Conservation (phyloP, 2,113 vertebrate genomes). For the Dascyllus trimaculatus region DNA sequence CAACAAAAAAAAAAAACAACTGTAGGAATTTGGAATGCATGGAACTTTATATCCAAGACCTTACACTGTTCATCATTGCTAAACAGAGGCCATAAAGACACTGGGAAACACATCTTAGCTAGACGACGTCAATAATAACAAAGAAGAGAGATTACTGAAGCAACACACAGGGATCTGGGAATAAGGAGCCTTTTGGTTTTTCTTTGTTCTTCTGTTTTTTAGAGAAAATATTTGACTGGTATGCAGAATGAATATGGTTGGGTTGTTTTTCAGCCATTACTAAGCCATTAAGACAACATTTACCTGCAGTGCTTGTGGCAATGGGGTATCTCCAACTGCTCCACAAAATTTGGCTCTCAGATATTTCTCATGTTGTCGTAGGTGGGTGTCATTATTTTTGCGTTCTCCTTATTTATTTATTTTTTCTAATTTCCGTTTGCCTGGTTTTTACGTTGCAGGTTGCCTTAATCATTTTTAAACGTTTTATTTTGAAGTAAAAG, state of each 20-base stretch:
- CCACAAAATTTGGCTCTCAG: slow-evolving; percentile 67
- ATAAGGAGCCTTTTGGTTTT: slow-evolving; percentile 45
- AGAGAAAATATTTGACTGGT: slow-evolving; percentile 7
- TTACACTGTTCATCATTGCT: slow-evolving; percentile 94
- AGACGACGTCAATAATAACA: slow-evolving; percentile 43
- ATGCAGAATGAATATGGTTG: slow-evolving; percentile 63
- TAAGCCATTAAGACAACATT: slow-evolving; percentile 89
- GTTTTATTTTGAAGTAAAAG: slow-evolving; percentile 83
- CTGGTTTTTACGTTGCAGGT: slow-evolving; percentile 84
- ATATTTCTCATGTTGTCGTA: slow-evolving; percentile 42
- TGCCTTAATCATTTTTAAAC: slow-evolving; percentile 92
- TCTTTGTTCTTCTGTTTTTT: slow-evolving; percentile 18
- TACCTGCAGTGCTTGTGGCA: slow-evolving; percentile 81
- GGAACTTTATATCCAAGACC: slow-evolving; percentile 92
- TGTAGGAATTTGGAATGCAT: slow-evolving; percentile 78
- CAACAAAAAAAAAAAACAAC: slow-evolving; percentile 14
- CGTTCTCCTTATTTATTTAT: slow-evolving; percentile 29
- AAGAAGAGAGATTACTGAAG: slow-evolving; percentile 51
- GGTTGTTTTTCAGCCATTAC: slow-evolving; percentile 79
- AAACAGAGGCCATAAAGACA: slow-evolving; percentile 92
- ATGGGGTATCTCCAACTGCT: slow-evolving; percentile 53
- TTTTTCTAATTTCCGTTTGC: slow-evolving; percentile 51
- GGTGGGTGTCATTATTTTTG: slow-evolving; percentile 22
- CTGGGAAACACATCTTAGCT: slow-evolving; percentile 72
- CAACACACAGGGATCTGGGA: slow-evolving; percentile 58